Base-by-base conservation (phyloP, 2,888 invertebrate species). In the Acanthoscelides obtectus region DNA sequence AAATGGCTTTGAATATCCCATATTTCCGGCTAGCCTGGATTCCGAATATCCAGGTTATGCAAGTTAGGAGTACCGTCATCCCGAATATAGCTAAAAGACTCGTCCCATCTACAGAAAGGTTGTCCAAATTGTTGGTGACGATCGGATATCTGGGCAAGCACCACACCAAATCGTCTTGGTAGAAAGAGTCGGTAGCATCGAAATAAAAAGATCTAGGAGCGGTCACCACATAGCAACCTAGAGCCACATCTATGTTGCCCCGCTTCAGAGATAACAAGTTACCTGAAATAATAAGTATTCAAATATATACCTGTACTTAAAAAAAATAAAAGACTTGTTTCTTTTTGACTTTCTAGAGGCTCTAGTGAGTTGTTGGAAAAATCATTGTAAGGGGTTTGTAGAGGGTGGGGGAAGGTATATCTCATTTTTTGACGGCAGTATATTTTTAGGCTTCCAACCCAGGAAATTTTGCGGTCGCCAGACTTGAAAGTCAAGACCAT, bases 221-320 rank as follows among this genome's bases (percentile, higher is more conserved):
- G n/a, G 81, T 81, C 19, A 80, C 79, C 5, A 81, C 80, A 66
- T 83, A 81, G 5, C 80, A 79, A 3, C 83, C 83, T 21, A 84
- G 76, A 22, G 78, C 82, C n/a, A 84, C 75, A 73, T 84, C 83
- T 6, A 78, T 80, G 68, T 77, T 70, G n/a, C 75, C 78, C 4
- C 64, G 17, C 22, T 19, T 68, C 17, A 70, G 63, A 22, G 22
- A 8, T 8, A 45, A 45, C 45, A 45, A 12, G 45, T 45, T 45
- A 45, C 45, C 45, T 45, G 45, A 12, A 4, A 45, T 12, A 45
- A 6, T 6, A 12, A 1, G 45, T n/a, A n/a, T n/a, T n/a, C n/a
- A n/a, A n/a, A n/a, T n/a, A n/a, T n/a, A n/a, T n/a, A n/a, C n/a
- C n/a, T n/a, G n/a, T n/a, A n/a, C n/a, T n/a, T n/a, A n/a, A n/a